Conservation (phyloP, 2,888 invertebrate genomes). For the Acanthoscelides obtectus region DNA sequence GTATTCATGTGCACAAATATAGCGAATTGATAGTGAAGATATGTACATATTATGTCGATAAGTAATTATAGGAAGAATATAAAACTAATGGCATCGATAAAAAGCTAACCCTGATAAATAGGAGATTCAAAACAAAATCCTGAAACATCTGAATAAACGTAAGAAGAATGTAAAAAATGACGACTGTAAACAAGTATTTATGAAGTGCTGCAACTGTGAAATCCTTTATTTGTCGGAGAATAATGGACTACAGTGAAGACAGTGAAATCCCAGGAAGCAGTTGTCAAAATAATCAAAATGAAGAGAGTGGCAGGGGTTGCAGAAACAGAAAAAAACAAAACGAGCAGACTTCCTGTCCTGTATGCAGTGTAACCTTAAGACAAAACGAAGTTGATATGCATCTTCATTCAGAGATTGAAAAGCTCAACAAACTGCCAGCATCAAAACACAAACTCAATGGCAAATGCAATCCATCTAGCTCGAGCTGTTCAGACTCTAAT, state of each 20-base stretch:
- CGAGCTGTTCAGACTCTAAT: constrained; percentile 44
- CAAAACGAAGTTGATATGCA: constrained; percentile 81
- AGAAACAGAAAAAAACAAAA: constrained; percentile 58
- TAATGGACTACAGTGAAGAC: constrained; percentile 30
- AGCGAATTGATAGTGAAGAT: neutral
- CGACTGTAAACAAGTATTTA: neutral
- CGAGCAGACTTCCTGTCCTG: constrained; percentile 78
- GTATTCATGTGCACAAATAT: neutral
- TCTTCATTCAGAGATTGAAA: constrained; percentile 73
- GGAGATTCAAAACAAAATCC: neutral
- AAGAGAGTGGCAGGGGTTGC: constrained; percentile 44
- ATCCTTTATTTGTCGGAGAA: constrained; percentile 21
- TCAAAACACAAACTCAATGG: constrained; percentile 39
- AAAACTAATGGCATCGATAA: neutral
- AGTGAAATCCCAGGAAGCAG: constrained; percentile 28
- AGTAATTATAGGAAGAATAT: neutral
- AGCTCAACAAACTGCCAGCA: constrained; percentile 55
- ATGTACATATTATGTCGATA: neutral
- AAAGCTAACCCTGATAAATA: neutral
- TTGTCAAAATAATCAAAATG: constrained; percentile 23
- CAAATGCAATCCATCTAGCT: constrained; percentile 48
- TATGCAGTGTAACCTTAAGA: constrained; percentile 80
- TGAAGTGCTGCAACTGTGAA: constrained; percentile 6
- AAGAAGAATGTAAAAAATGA: neutral
- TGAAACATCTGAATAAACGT: neutral